These are phyloP conservation scores for Dynastes tityus DNA, from an alignment of 2,888 invertebrate species.

Conservation along the genomic window DNA sequence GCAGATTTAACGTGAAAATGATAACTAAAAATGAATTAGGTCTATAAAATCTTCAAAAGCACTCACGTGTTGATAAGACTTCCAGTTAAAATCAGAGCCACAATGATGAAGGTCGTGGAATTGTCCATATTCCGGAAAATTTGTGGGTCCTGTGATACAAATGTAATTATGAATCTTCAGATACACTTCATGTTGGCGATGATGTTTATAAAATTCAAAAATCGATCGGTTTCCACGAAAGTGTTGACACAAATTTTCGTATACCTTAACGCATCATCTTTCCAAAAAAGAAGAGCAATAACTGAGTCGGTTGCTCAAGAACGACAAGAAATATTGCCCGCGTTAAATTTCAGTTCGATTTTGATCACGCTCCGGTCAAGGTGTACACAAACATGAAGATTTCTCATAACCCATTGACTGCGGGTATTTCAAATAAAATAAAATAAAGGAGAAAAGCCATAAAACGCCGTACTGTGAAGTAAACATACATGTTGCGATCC, in stretches of 20 bases:
- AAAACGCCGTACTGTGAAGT: slow-evolving; percentile 31
- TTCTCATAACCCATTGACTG: slow-evolving; percentile 45
- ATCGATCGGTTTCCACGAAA: not conserved
- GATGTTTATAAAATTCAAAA: slow-evolving; percentile 16
- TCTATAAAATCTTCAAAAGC: too few species aligned
- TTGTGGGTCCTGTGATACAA: slow-evolving; percentile 11
- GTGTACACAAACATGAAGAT: slow-evolving; percentile 32
- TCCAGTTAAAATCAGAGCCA: slow-evolving; percentile 34
- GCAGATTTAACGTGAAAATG: too few species aligned
- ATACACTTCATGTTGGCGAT: slow-evolving; percentile 22
- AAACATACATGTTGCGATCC: slow-evolving; percentile 42
- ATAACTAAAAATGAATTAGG: too few species aligned
- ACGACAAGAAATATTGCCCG: too few species aligned
- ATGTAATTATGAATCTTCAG: slow-evolving; percentile 12
- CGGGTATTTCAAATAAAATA: slow-evolving; percentile 38
- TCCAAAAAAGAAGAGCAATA: not conserved
- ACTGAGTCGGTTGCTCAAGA: not conserved
- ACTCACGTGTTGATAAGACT: slow-evolving; percentile 37
- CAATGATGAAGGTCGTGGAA: slow-evolving; percentile 28
- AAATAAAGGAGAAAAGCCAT: slow-evolving; percentile 30
- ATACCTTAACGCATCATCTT: not conserved
- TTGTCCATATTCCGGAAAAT: slow-evolving; percentile 36
- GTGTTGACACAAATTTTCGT: too few species aligned
- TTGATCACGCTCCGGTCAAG: slow-evolving; percentile 32
- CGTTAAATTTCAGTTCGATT: slow-evolving; percentile 32